phyloP scores from a whole-genome alignment of 53 echinoderm and acorn worm genomes.

The Holothuria leucospilota region DNA sequence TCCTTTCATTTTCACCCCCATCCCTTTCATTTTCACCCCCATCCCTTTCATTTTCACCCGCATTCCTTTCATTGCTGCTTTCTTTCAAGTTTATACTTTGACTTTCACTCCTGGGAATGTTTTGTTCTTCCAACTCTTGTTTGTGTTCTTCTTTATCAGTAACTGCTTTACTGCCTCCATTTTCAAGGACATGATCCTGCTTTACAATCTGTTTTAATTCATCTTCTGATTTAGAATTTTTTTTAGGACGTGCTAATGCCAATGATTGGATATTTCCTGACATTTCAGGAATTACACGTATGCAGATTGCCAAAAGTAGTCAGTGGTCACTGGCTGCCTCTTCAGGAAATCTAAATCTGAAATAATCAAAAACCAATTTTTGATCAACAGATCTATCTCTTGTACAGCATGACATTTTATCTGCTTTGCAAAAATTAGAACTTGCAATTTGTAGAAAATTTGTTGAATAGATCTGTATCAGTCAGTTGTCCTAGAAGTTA shows the following conservation, averaged over 20 bases:
- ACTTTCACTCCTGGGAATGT: neutral
- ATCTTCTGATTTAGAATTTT: neutral
- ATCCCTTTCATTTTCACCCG: neutral
- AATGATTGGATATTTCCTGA: conserved; percentile 36
- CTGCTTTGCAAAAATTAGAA: too few species aligned
- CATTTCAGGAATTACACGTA: neutral
- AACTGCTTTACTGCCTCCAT: neutral
- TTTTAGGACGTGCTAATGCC: neutral
- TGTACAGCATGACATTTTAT: too few species aligned
- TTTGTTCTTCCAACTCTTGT: neutral
- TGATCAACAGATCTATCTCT: too few species aligned
- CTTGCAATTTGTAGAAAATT: too few species aligned
- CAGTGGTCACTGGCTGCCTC: too few species aligned
- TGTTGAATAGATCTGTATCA: too few species aligned
- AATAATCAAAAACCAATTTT: too few species aligned
- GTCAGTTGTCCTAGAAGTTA: too few species aligned
- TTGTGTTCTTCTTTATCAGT: neutral
- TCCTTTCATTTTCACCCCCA: neutral
- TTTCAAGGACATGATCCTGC: conserved; percentile 1
- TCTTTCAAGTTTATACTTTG: neutral
- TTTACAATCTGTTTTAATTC: neutral
- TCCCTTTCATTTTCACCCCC: too few species aligned
- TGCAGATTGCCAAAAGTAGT: too few species aligned
- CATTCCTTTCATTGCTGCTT: neutral
- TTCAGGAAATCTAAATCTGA: too few species aligned